Evolutionary conservation across 2,797 vertebrate genomes (phyloP).

Genomic region (Hoplostethus atlanticus): DNA sequence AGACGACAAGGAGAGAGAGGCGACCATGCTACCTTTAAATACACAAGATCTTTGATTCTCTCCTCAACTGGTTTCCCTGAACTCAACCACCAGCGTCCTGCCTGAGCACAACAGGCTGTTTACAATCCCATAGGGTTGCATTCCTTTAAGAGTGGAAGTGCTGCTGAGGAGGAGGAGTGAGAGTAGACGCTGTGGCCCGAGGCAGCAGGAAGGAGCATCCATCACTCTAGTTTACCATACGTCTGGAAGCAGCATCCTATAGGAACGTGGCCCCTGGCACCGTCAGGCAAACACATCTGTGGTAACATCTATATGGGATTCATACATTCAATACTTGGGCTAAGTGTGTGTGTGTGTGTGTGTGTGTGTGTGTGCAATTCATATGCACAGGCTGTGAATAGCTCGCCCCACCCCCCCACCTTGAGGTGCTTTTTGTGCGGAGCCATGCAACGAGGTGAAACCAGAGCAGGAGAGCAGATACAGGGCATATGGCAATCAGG

Average conservation of each 20-base stretch:
- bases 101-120: not conserved
- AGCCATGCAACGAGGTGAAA: slow-evolving; percentile 32
- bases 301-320: slow-evolving; percentile 24
- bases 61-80: not conserved
- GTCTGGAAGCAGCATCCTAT: slow-evolving; percentile 37
- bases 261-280: slow-evolving; percentile 43
- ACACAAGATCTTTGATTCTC: not conserved
- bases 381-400: not conserved
- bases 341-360: slow-evolving; percentile 4
- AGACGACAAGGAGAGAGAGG: not conserved
- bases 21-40: not conserved
- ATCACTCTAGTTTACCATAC: slow-evolving; percentile 54
- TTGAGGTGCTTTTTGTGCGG: slow-evolving; percentile 11
- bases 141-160: not conserved
- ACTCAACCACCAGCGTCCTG: not conserved
- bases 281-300: slow-evolving; percentile 46
- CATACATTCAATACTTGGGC: not conserved
- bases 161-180: not conserved
- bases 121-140: not conserved
- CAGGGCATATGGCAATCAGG: slow-evolving; percentile 59
- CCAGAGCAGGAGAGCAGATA: slow-evolving; percentile 21
- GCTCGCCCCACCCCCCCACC: not conserved
- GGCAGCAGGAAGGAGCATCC: slow-evolving; percentile 42
- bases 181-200: not conserved
- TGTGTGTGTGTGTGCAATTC: slow-evolving; percentile 7